These are phyloP conservation scores for Pimephales promelas DNA, from an alignment of 2,113 vertebrate species.

Conservation along the genomic window DNA sequence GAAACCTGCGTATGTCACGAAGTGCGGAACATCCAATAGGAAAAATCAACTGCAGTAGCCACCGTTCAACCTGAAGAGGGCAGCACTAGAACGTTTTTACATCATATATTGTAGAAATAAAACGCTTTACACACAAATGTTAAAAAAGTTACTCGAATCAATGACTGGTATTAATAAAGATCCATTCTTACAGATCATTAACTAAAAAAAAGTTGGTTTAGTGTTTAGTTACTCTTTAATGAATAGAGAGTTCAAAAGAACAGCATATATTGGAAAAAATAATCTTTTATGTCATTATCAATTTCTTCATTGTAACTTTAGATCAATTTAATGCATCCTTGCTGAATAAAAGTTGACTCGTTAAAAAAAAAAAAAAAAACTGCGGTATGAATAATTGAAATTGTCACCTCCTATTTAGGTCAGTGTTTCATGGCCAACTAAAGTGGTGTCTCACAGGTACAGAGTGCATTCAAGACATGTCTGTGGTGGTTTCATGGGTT, in stretches of 20 bases:
- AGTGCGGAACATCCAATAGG: no score
- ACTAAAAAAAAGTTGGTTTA: no score
- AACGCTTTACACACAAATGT: no score
- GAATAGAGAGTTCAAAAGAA: not conserved
- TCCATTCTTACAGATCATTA: no score
- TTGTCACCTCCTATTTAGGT: not conserved
- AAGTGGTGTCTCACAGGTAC: not conserved
- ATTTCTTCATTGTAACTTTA: not conserved
- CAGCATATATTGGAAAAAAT: not conserved
- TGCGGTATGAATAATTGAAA: not conserved
- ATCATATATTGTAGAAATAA: no score
- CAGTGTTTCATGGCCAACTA: not conserved
- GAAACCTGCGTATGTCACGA: no score
- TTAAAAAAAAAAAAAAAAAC: not conserved
- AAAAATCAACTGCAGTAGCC: no score
- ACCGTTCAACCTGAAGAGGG: no score
- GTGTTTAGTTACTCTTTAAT: no score
- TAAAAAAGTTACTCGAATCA: no score
- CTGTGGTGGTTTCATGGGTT: conserved; percentile 19
- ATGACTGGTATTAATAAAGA: no score
- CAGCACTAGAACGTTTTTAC: no score
- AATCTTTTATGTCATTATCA: not conserved
- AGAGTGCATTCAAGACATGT: not conserved
- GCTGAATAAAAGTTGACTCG: not conserved
- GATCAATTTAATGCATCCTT: not conserved